Conservation (phyloP, 2,888 invertebrate genomes). For the Bombylius discolor region DNA sequence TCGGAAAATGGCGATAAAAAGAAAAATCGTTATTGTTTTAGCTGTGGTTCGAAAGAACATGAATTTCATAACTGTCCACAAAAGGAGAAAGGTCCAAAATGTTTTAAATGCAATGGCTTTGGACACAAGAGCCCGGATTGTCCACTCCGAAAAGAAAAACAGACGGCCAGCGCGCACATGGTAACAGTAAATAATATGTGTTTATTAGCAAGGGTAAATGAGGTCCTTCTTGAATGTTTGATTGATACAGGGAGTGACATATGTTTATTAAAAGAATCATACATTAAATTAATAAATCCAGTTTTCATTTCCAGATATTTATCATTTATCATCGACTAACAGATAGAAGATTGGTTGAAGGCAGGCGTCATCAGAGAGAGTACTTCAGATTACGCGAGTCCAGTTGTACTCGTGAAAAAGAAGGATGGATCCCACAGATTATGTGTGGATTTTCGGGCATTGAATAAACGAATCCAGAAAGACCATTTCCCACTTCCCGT, state of each 20-base stretch:
- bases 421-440: neutral
- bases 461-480: slow-evolving; percentile 4
- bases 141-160: too few species aligned
- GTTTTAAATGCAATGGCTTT: too few species aligned
- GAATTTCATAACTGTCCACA: neutral
- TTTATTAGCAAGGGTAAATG: too few species aligned
- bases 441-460: neutral
- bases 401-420: neutral
- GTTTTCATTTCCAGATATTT: too few species aligned
- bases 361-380: neutral
- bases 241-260: too few species aligned
- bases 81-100: neutral
- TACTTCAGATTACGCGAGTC: slow-evolving; percentile 11
- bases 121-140: too few species aligned
- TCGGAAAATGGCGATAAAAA: too few species aligned
- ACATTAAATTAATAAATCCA: too few species aligned
- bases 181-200: too few species aligned
- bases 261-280: too few species aligned
- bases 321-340: neutral
- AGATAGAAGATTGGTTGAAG: neutral
- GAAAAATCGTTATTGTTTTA: neutral
- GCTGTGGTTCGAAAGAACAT: neutral
- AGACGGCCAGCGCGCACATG: too few species aligned
- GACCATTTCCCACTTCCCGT: slow-evolving; percentile 20
- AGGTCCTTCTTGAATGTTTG: too few species aligned